phyloP scores from a whole-genome alignment of 2,797 vertebrate genomes.

The Sebastes diploproa region DNA sequence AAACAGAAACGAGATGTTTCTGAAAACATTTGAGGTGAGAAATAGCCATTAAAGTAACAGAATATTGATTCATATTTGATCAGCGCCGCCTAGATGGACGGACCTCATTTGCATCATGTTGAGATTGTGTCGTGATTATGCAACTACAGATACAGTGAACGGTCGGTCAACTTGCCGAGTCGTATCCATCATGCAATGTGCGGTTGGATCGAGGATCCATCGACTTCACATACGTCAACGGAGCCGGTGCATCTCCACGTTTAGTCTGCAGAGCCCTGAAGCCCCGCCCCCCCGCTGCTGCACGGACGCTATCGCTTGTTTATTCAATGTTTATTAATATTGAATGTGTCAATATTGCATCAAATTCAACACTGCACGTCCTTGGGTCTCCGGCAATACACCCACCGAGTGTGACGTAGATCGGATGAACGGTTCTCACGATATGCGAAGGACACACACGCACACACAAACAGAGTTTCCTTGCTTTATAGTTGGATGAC shows the following conservation, averaged over 20 bases:
- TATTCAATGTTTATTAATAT: background rate
- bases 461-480: background rate
- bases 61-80: background rate
- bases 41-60: background rate
- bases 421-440: background rate
- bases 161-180: background rate
- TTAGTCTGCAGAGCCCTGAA: background rate
- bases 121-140: background rate
- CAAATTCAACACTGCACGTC: background rate
- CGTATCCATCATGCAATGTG: background rate
- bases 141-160: background rate
- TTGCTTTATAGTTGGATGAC: background rate
- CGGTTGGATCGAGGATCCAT: background rate
- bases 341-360: background rate
- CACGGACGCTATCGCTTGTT: background rate
- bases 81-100: background rate
- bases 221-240: background rate
- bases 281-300: background rate
- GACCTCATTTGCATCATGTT: background rate
- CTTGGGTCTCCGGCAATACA: background rate
- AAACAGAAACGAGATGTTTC: background rate
- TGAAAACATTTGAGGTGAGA: background rate
- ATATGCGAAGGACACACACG: background rate
- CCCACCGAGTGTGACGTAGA: background rate
- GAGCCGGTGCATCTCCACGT: background rate